phyloP scores from a whole-genome alignment of 2,113 vertebrate species.

The Oceanodroma tethys region DNA sequence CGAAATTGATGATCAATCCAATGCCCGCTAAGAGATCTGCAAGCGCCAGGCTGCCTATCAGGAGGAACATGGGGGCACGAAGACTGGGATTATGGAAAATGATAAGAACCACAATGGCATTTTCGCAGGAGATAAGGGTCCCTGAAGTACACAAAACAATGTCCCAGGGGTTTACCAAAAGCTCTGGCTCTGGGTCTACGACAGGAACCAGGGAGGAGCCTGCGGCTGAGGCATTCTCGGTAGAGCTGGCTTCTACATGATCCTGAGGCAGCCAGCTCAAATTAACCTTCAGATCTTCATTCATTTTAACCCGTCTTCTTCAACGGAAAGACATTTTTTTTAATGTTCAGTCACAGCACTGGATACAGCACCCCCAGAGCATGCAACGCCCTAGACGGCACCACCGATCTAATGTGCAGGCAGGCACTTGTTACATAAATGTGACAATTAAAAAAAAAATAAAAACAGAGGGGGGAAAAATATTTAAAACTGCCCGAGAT shows the following conservation, averaged over 20 bases:
- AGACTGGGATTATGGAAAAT: slow-evolving; percentile 97
- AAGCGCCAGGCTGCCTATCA: slow-evolving; percentile 95
- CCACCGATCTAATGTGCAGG: not conserved
- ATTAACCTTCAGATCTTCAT: slow-evolving; percentile 87
- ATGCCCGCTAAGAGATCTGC: slow-evolving; percentile 95
- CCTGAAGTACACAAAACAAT: slow-evolving; percentile 95
- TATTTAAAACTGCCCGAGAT: not conserved
- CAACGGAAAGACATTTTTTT: slow-evolving; percentile 77
- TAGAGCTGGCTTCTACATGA: slow-evolving; percentile 78
- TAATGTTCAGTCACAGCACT: slow-evolving; percentile 54
- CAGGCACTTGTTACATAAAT: slow-evolving; percentile 59
- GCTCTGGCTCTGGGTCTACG: slow-evolving; percentile 75
- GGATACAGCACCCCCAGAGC: not conserved
- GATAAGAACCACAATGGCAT: slow-evolving; percentile 94
- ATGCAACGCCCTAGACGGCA: slow-evolving; percentile 50
- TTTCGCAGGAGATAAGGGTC: slow-evolving; percentile 96
- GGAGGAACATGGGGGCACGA: slow-evolving; percentile 95
- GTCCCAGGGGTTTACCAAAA: slow-evolving; percentile 96
- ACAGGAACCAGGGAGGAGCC: slow-evolving; percentile 76
- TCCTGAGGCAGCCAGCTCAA: slow-evolving; percentile 86
- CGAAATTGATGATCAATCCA: slow-evolving; percentile 92
- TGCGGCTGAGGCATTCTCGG: slow-evolving; percentile 82
- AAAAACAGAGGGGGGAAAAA: not conserved
- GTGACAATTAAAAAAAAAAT: not conserved
- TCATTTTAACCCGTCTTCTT: slow-evolving; percentile 90